A percentile compares a stretch with the other conserved stretches of the same genome.
These are phyloP conservation scores for Melanotaenia trifasciata DNA, from an alignment of 2,797 vertebrate species.

Conservation along the genomic window DNA sequence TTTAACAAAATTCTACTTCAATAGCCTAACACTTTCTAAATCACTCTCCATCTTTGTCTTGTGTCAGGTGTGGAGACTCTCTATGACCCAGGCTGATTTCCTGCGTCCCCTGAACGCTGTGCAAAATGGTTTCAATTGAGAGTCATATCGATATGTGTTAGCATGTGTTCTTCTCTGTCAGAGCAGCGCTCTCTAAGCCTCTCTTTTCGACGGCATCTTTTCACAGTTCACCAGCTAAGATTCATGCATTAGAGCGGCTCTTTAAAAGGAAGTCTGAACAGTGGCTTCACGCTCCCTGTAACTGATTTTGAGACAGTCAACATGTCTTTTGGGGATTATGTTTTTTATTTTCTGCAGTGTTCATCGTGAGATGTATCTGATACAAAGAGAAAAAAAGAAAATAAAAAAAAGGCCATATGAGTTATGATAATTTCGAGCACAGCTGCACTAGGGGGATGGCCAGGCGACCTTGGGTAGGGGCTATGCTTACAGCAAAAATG, in stretches of 20 bases:
- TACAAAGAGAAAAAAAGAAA: conserved; percentile 17
- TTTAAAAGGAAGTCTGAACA: conserved; percentile 87
- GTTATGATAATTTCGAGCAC: conserved; percentile 79
- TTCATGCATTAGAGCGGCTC: conserved; percentile 81
- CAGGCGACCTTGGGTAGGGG: conserved; percentile 63
- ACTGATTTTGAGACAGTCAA: conserved; percentile 77
- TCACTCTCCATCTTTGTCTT: conserved; percentile 34
- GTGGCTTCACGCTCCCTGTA: conserved; percentile 71
- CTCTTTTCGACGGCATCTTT: conserved; percentile 72
- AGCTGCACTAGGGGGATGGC: conserved; percentile 72
- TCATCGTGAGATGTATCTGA: conserved; percentile 84
- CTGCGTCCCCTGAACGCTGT: conserved; percentile 38
- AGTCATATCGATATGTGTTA: conserved; percentile 69
- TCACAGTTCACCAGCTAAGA: conserved; percentile 80
- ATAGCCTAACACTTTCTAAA: conserved; percentile 31
- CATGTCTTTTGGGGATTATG: conserved; percentile 76
- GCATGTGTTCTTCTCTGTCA: conserved; percentile 58
- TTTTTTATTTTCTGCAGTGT: conserved; percentile 75
- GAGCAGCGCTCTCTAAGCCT: conserved; percentile 65
- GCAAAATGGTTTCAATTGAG: conserved; percentile 70
- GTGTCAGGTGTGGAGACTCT: conserved; percentile 33
- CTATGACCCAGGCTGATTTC: conserved; percentile 48
- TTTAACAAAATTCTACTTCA: conserved; percentile 59
- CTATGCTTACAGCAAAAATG: conserved; percentile 84
- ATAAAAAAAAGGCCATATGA: conserved; percentile 63